phyloP scores from a whole-genome alignment of 2,888 invertebrate species.

The Gryllus longicercus region DNA sequence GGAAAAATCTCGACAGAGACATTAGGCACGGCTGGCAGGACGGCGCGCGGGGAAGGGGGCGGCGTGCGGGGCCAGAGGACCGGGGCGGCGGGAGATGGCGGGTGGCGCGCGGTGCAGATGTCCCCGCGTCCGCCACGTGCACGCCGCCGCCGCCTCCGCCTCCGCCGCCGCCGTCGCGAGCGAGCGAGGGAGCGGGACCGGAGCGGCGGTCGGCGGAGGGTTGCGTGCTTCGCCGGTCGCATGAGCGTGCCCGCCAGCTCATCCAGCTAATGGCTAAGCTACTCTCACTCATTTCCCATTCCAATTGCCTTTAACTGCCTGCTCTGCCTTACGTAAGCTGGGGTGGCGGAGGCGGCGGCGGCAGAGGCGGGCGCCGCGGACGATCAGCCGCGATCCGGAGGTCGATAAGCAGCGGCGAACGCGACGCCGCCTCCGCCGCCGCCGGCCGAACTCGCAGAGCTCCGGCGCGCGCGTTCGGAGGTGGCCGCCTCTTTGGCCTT shows the following conservation, averaged over 20 bases:
- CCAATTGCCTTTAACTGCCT: neutral
- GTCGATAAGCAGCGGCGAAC: neutral
- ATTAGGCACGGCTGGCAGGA: neutral
- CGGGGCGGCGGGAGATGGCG: neutral
- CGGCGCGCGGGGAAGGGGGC: neutral
- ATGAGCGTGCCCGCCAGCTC: constrained; percentile 7
- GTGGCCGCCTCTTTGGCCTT: too few relatives aligned
- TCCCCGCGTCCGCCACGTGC: too few relatives aligned
- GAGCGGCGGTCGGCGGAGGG: neutral
- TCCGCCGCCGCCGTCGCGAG: too few relatives aligned
- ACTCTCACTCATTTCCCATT: constrained; percentile 1
- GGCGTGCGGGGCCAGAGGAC: neutral
- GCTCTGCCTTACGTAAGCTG: neutral
- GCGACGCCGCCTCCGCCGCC: too few relatives aligned
- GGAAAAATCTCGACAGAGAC: neutral
- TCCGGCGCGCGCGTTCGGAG: too few relatives aligned
- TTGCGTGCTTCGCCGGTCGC: neutral
- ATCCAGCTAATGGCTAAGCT: neutral
- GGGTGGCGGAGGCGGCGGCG: neutral
- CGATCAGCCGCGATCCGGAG: neutral
- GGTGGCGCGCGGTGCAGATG: neutral
- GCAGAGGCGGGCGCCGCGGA: neutral
- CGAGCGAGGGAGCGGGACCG: neutral
- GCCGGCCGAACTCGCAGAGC: too few relatives aligned
- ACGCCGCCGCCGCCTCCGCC: too few relatives aligned